Evolutionary conservation across 1,140 invertebrate genomes (phyloP).

Genomic region (Pseudachorutes palmiensis): DNA sequence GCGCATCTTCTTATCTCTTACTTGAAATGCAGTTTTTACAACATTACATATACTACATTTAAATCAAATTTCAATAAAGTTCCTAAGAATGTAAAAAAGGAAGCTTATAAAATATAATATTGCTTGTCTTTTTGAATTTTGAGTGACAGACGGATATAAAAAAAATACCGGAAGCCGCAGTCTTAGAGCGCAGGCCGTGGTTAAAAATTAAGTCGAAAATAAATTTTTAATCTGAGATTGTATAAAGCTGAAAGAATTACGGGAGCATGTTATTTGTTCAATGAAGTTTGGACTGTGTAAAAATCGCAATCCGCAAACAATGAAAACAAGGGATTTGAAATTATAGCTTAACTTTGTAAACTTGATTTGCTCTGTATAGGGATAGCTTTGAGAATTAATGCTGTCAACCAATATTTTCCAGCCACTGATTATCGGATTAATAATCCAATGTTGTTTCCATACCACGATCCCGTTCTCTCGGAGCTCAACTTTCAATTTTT

Average conservation of each 20-base stretch:
- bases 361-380: neutral
- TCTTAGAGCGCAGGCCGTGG: too few species aligned
- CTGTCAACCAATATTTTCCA: neutral
- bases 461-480: neutral
- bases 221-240: too few species aligned
- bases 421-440: slow-evolving; percentile 5
- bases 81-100: neutral
- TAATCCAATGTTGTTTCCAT: neutral
- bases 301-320: slow-evolving; percentile 3
- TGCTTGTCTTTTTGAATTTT: too few species aligned
- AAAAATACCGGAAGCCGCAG: too few species aligned
- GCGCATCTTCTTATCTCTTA: neutral
- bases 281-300: neutral
- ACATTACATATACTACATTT: neutral
- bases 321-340: neutral
- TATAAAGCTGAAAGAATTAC: too few species aligned
- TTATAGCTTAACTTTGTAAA: neutral
- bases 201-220: too few species aligned
- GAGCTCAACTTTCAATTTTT: neutral
- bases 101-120: neutral
- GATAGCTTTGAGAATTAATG: neutral
- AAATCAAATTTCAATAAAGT: neutral
- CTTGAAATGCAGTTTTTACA: neutral
- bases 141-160: too few species aligned
- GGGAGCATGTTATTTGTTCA: too few species aligned